These are phyloP conservation scores for Premnoplex brunnescens DNA, from an alignment of 2,797 vertebrate genomes.

Conservation along the genomic window DNA sequence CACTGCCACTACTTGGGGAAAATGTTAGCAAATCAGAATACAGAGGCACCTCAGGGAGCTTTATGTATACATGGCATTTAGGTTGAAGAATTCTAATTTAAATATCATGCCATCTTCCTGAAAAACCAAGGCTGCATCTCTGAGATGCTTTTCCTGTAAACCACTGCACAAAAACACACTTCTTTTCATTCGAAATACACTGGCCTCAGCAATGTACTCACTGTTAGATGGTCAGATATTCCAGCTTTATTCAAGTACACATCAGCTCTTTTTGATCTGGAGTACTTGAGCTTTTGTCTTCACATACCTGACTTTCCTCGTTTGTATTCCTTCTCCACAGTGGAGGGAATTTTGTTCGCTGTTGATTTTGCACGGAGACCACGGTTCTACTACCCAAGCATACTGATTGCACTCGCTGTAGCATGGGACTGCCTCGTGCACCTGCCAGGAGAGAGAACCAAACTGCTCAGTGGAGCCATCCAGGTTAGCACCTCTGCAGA, in stretches of 20 bases:
- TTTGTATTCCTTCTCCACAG: constrained; percentile 92
- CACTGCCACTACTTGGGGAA: background rate
- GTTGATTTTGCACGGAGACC: constrained; percentile 93
- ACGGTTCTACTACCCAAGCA: constrained; percentile 87
- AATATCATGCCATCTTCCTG: background rate
- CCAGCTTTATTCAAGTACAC: background rate
- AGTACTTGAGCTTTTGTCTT: constrained; percentile 15
- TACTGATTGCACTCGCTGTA: constrained; percentile 86
- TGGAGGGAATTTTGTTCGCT: constrained; percentile 82
- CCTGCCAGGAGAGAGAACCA: constrained; percentile 79
- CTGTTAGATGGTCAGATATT: background rate
- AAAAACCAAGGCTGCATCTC: background rate
- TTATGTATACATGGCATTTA: constrained; percentile 9
- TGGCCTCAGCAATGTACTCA: background rate
- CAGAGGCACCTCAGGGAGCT: background rate
- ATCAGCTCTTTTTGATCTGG: background rate
- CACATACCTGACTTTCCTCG: constrained; percentile 90
- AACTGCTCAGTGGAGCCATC: constrained; percentile 31
- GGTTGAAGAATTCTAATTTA: constrained; percentile 35
- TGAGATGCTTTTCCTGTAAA: background rate
- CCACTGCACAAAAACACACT: background rate
- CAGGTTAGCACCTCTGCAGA: background rate
- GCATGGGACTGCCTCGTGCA: constrained; percentile 92
- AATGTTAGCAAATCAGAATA: constrained; percentile 32
- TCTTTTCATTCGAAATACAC: background rate